A percentile compares a stretch with the other conserved stretches of the same genome.
phyloP scores from a whole-genome alignment of 2,888 invertebrate species.

The Gastracanthus pulcherrimus region DNA sequence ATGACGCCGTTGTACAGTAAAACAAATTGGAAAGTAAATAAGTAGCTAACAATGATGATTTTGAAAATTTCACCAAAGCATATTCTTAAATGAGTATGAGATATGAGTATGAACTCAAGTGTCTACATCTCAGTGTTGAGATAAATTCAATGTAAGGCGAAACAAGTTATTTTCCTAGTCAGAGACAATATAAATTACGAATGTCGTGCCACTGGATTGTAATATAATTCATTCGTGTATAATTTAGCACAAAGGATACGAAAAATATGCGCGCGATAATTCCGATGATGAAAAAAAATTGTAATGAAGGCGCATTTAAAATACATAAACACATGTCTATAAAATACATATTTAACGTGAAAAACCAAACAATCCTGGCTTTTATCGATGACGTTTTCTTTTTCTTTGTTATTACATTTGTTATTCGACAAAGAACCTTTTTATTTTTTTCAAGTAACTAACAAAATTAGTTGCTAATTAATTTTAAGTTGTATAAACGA shows the following conservation, averaged over 20 bases:
- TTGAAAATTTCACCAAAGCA: conserved; percentile 30
- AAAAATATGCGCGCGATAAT: neutral
- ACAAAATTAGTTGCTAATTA: no score
- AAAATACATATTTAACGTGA: conserved; percentile 44
- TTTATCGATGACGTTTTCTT: neutral
- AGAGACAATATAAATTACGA: conserved; percentile 47
- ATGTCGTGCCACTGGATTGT: conserved; percentile 42
- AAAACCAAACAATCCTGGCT: neutral
- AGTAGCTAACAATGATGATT: neutral
- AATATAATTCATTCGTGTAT: conserved; percentile 30
- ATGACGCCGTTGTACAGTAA: neutral
- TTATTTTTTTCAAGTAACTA: no score
- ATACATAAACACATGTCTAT: conserved; percentile 34
- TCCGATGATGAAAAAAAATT: neutral
- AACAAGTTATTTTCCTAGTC: conserved; percentile 47
- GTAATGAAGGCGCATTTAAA: conserved; percentile 3
- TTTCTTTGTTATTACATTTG: no score
- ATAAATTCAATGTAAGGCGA: no score
- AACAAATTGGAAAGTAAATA: neutral
- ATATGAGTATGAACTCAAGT: no score
- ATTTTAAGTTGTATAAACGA: no score
- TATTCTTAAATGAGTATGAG: conserved; percentile 2
- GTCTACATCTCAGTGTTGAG: no score
- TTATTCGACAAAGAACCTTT: no score
- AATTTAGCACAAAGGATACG: conserved; percentile 29